These are phyloP conservation scores for Ectropis crepuscularia DNA, from an alignment of 2,888 invertebrate genomes.

Conservation along the genomic window DNA sequence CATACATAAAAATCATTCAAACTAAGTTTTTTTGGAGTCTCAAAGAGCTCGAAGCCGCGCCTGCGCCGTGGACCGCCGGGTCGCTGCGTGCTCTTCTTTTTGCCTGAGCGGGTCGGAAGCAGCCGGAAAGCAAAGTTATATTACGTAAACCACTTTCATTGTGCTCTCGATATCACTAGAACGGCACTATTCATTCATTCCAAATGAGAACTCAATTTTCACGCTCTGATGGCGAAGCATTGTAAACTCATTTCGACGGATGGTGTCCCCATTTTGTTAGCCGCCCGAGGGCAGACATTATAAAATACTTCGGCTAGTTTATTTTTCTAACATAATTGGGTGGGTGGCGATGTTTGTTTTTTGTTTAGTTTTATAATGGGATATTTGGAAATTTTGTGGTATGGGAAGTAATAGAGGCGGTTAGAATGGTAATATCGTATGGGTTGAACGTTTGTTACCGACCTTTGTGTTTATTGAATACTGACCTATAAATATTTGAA, in stretches of 20 bases:
- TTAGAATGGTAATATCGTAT: neutral
- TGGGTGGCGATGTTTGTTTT: constrained; percentile 14
- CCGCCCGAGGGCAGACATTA: constrained; percentile 26
- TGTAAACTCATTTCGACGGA: constrained; percentile 28
- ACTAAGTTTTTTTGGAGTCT: neutral
- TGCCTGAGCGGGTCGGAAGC: constrained; percentile 52
- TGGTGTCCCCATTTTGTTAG: constrained; percentile 28
- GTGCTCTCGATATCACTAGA: constrained; percentile 63
- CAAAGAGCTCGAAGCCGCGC: constrained; percentile 7
- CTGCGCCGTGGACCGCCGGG: constrained; percentile 14
- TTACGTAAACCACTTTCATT: constrained; percentile 73
- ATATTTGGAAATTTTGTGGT: constrained; percentile 9
- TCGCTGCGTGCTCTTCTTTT: constrained; percentile 46
- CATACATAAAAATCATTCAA: neutral
- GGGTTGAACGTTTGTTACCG: neutral
- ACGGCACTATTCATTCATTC: constrained; percentile 49
- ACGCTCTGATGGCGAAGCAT: constrained; percentile 49
- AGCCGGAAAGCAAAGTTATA: constrained; percentile 53
- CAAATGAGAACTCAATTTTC: constrained; percentile 52
- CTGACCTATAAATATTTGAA: neutral
- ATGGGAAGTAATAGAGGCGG: constrained; percentile 12
- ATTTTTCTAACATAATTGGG: constrained; percentile 16
- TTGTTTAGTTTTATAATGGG: constrained; percentile 13
- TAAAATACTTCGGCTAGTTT: constrained; percentile 19
- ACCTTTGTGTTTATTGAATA: neutral